These are phyloP conservation scores for Anguilla megastoma DNA, from an alignment of 2,797 vertebrate genomes.

Conservation along the genomic window DNA sequence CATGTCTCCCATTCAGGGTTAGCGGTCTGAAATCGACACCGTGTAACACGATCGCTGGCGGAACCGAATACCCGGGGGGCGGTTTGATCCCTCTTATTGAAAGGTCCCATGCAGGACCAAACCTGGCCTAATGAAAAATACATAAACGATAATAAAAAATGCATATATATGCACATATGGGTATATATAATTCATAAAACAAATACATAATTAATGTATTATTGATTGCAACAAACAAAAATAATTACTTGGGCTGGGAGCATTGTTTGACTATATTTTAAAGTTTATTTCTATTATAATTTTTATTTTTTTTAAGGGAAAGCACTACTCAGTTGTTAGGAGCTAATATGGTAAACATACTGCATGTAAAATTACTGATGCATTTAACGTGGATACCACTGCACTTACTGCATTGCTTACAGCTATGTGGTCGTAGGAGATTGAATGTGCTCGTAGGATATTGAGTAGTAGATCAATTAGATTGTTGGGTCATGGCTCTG, in stretches of 20 bases:
- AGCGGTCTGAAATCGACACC: conserved; percentile 43
- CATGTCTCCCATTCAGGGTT: conserved; percentile 46
- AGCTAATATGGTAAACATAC: not conserved
- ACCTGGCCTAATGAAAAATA: conserved; percentile 3
- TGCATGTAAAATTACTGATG: not conserved
- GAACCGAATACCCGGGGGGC: conserved; percentile 37
- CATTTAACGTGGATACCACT: not conserved
- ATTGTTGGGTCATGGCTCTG: not conserved
- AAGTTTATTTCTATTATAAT: not conserved
- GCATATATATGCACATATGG: not conserved
- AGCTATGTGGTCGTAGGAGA: not conserved
- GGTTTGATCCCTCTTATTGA: not conserved
- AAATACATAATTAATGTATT: not conserved
- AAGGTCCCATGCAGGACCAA: conserved; percentile 4
- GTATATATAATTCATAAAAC: not conserved
- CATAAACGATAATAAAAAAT: not conserved
- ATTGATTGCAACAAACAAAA: not conserved
- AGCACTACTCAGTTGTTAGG: not conserved
- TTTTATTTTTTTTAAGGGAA: not conserved
- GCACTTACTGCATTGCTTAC: not conserved
- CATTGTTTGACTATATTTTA: not conserved
- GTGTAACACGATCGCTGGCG: conserved; percentile 47
- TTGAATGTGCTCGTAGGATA: too few species aligned
- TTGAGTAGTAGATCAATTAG: not conserved
- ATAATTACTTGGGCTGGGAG: not conserved